phyloP scores from a whole-genome alignment of 2,888 invertebrate genomes.

The Agrochola circellaris region DNA sequence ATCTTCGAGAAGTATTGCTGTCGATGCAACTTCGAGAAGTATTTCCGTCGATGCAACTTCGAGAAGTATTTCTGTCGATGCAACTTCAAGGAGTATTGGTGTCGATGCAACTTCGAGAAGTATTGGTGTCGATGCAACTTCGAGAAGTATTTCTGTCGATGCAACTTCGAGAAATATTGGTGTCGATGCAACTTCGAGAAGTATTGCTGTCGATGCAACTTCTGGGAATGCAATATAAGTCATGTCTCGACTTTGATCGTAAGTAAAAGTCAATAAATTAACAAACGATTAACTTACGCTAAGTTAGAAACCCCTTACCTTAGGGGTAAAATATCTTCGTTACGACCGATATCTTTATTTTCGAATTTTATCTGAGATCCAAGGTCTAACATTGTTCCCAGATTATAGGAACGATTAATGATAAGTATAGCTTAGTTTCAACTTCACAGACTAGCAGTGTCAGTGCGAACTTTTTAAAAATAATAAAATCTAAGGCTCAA shows the following conservation, averaged over 20 bases:
- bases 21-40: slow-evolving; percentile 20
- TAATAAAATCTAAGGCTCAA: slow-evolving; percentile 4
- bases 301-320: neutral
- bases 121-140: slow-evolving; percentile 24
- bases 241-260: slow-evolving; percentile 40
- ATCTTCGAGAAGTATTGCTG: slow-evolving; percentile 19
- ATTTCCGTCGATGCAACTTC: slow-evolving; percentile 24
- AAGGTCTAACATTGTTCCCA: slow-evolving; percentile 12
- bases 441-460: slow-evolving; percentile 12
- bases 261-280: slow-evolving; percentile 25
- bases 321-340: neutral
- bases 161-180: slow-evolving; percentile 14
- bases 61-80: slow-evolving; percentile 3
- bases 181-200: slow-evolving; percentile 38
- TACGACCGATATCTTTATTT: slow-evolving; percentile 11
- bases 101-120: slow-evolving; percentile 23
- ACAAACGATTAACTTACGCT: slow-evolving; percentile 9
- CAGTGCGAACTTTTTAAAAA: neutral
- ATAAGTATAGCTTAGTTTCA: slow-evolving; percentile 15
- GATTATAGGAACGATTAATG: slow-evolving; percentile 26
- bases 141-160: slow-evolving; percentile 3
- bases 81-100: slow-evolving; percentile 12
- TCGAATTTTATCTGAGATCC: slow-evolving; percentile 28
- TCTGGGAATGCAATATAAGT: slow-evolving; percentile 36
- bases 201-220: slow-evolving; percentile 28